Conservation (phyloP, 2,888 invertebrate species). For the Hyposoter dolosus region DNA sequence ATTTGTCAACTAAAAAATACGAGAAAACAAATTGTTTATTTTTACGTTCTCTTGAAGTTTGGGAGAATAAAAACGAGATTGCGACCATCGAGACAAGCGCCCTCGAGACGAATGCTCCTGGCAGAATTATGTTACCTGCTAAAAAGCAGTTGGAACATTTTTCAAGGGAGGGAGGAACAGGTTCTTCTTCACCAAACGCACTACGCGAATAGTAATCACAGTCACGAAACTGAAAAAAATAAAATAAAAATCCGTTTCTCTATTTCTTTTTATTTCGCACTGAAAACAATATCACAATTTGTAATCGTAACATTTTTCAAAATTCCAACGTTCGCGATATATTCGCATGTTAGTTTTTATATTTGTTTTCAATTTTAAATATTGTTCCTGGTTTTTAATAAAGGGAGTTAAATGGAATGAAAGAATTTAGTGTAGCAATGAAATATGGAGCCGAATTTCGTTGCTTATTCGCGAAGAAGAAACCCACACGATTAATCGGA, state of each 20-base stretch:
- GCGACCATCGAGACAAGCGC: not conserved
- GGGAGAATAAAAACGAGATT: not conserved
- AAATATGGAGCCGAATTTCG: not conserved
- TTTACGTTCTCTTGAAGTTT: not conserved
- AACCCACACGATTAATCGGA: not conserved
- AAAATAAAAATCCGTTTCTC: too few species aligned
- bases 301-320: not conserved
- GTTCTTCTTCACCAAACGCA: not conserved
- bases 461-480: not conserved
- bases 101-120: slow-evolving; percentile 23
- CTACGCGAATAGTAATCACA: not conserved
- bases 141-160: not conserved
- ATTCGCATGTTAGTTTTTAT: not conserved
- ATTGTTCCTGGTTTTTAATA: not conserved
- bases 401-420: not conserved
- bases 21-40: not conserved
- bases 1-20: not conserved
- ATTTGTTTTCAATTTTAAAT: not conserved
- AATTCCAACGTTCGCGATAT: not conserved
- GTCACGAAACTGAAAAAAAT: not conserved
- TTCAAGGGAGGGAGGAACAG: slow-evolving; percentile 17
- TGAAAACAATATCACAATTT: not conserved
- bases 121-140: slow-evolving; percentile 14
- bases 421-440: not conserved
- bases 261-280: too few species aligned